A percentile compares a stretch with the other conserved stretches of the same genome.
Conservation (phyloP, 2,888 invertebrate species). For the Callyntrura guangdongensis region DNA sequence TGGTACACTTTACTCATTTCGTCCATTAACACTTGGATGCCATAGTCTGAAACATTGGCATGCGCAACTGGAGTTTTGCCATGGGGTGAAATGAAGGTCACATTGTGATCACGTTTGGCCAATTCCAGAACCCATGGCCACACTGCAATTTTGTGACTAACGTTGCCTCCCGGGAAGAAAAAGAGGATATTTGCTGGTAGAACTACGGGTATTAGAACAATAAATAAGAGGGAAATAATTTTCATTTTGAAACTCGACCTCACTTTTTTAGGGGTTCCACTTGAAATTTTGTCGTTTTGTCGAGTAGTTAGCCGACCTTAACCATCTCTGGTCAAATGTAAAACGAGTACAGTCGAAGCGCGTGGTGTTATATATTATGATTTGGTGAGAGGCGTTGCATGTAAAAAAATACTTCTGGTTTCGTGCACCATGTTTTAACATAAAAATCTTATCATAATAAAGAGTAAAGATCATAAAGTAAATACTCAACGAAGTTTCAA, state of each 20-base stretch:
- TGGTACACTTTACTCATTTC: slow-evolving; percentile 71
- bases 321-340: too few species aligned
- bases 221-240: background rate
- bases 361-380: too few species aligned
- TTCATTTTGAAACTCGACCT: slow-evolving; percentile 35
- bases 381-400: too few species aligned
- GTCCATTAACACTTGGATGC: slow-evolving; percentile 68
- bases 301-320: too few species aligned
- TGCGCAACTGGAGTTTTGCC: slow-evolving; percentile 76
- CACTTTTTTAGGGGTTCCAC: too few species aligned
- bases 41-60: slow-evolving; percentile 71
- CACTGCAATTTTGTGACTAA: slow-evolving; percentile 76
- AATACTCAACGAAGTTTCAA: too few species aligned
- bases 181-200: slow-evolving; percentile 82
- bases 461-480: too few species aligned
- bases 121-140: slow-evolving; percentile 82
- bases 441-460: too few species aligned
- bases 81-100: slow-evolving; percentile 82
- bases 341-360: too few species aligned
- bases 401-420: too few species aligned
- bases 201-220: background rate
- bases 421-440: too few species aligned
- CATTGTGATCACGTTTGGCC: slow-evolving; percentile 81
- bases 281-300: background rate
- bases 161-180: slow-evolving; percentile 83